Conservation (phyloP, 1,140 invertebrate genomes). For the Bombus impatiens region DNA sequence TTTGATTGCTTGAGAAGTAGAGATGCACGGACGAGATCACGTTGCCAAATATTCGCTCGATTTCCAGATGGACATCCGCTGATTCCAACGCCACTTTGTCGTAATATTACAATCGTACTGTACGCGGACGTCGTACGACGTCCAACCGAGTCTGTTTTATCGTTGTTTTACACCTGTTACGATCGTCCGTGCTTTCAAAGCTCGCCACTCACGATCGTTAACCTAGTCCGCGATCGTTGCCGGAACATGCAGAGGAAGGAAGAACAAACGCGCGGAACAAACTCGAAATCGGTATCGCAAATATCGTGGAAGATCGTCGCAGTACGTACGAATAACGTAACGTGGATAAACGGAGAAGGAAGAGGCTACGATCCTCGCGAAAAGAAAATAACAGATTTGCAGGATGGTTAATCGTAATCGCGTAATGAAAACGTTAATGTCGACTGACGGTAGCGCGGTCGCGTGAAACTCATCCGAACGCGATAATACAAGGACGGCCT, state of each 20-base stretch:
- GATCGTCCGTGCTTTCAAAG: background rate
- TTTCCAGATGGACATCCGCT: too few species aligned
- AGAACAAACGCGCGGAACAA: background rate
- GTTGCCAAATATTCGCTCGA: too few species aligned
- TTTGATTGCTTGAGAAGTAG: rapidly evolving
- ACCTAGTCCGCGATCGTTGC: background rate
- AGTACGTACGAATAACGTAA: background rate
- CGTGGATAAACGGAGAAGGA: background rate
- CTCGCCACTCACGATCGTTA: background rate
- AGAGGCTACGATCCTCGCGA: background rate
- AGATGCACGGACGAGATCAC: too few species aligned
- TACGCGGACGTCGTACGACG: too few species aligned
- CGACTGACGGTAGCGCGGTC: constrained; percentile 56
- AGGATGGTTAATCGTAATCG: constrained; percentile 27
- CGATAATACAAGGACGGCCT: constrained; percentile 62
- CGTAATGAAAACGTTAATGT: constrained; percentile 69
- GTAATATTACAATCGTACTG: background rate
- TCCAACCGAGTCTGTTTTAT: background rate
- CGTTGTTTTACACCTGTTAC: constrained; percentile 2
- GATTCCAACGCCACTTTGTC: background rate
- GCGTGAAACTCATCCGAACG: constrained; percentile 60
- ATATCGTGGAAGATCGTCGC: background rate
- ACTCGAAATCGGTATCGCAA: background rate
- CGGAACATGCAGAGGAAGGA: background rate
- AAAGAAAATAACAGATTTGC: background rate